These are phyloP conservation scores for Eueremaeus valkanovi DNA, from an alignment of 2,888 invertebrate species.

Conservation along the genomic window DNA sequence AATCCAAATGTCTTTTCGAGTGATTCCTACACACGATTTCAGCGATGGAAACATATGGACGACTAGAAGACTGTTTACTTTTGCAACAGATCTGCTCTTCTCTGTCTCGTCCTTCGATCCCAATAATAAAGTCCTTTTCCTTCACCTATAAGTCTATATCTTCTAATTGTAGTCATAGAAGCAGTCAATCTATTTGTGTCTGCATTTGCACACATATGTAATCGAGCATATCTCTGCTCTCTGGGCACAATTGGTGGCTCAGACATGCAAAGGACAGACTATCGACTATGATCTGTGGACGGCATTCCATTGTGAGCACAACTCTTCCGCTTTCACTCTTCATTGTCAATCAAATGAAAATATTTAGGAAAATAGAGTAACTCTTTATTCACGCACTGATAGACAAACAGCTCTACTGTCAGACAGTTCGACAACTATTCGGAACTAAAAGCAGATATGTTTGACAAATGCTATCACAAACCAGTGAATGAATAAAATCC, in stretches of 20 bases:
- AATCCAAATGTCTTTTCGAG: background rate
- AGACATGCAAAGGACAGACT: background rate
- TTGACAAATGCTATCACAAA: background rate
- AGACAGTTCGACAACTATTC: background rate
- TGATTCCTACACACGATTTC: background rate
- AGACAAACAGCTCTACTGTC: background rate
- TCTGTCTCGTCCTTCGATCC: background rate
- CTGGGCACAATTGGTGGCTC: background rate
- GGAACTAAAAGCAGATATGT: too few relatives aligned
- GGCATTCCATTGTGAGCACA: slow-evolving; percentile 16
- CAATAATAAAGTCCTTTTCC: slow-evolving; percentile 10
- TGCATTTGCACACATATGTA: slow-evolving; percentile 12
- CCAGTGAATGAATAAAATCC: too few relatives aligned
- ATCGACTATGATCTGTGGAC: slow-evolving; percentile 1
- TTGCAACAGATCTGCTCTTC: background rate
- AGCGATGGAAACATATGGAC: slow-evolving; percentile 32
- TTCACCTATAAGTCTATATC: slow-evolving; percentile 18
- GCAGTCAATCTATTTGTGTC: slow-evolving; percentile 16
- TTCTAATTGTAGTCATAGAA: too few relatives aligned
- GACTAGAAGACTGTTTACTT: background rate
- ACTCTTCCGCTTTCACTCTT: slow-evolving; percentile 35
- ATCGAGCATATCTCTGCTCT: slow-evolving; percentile 16
- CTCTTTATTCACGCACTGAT: background rate
- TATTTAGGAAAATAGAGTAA: background rate
- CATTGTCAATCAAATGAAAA: background rate